These are phyloP conservation scores for Cynodonichthys magdalenae DNA, from an alignment of 2,797 vertebrate genomes.

Conservation along the genomic window DNA sequence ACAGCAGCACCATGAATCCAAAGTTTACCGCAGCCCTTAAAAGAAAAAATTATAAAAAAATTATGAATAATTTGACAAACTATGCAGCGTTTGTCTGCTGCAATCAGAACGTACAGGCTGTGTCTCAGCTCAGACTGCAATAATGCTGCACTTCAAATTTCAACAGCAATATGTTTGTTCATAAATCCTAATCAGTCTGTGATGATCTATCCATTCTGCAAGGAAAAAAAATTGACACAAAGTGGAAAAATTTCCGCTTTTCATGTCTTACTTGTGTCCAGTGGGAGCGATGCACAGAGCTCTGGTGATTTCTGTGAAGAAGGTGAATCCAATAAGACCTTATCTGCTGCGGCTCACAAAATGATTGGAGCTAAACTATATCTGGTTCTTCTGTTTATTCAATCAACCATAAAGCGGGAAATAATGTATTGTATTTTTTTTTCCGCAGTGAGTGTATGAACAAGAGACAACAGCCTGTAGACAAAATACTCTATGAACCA, in stretches of 20 bases:
- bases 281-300: constrained; percentile 17
- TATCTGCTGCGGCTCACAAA: neutral
- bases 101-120: constrained; percentile 33
- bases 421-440: neutral
- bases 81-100: constrained; percentile 35
- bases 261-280: constrained; percentile 29
- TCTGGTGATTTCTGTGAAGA: constrained; percentile 42
- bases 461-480: neutral
- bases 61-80: constrained; percentile 52
- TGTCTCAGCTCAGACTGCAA: constrained; percentile 25
- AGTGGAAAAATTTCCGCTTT: constrained; percentile 14
- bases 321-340: constrained; percentile 31
- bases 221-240: constrained; percentile 37
- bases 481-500: constrained; percentile 33
- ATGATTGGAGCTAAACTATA: neutral
- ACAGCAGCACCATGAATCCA: constrained; percentile 54
- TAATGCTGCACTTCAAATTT: constrained; percentile 10
- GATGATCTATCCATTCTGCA: constrained; percentile 20
- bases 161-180: constrained; percentile 20
- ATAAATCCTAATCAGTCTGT: constrained; percentile 20
- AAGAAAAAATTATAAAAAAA: constrained; percentile 32
- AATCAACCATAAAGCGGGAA: constrained; percentile 2
- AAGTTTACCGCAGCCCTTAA: constrained; percentile 44
- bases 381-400: neutral
- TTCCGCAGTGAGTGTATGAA: constrained; percentile 3